phyloP scores from a whole-genome alignment of 2,888 invertebrate species.

The Lobophora halterata region DNA sequence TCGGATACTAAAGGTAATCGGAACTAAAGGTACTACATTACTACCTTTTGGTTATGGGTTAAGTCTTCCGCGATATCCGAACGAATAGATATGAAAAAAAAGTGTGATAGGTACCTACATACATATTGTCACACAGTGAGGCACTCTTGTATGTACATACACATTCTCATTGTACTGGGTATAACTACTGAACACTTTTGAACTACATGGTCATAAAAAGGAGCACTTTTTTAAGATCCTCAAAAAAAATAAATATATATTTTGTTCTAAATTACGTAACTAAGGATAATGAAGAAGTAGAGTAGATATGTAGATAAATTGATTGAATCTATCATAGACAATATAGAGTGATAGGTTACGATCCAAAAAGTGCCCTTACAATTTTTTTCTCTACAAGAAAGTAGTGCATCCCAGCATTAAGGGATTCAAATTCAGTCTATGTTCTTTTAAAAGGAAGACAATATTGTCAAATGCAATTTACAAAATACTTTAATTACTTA shows the following conservation, averaged over 20 bases:
- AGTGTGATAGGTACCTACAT: slow-evolving; percentile 55
- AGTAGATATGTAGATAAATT: too few species aligned
- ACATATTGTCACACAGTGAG: slow-evolving; percentile 73
- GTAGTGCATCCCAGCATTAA: slow-evolving; percentile 75
- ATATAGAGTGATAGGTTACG: slow-evolving; percentile 31
- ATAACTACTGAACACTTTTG: slow-evolving; percentile 67
- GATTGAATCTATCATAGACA: slow-evolving; percentile 17
- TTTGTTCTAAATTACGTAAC: too few species aligned
- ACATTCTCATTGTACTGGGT: slow-evolving; percentile 62
- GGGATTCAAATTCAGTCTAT: slow-evolving; percentile 69
- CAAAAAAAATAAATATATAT: too few species aligned
- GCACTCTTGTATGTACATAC: slow-evolving; percentile 58
- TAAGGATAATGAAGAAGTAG: too few species aligned
- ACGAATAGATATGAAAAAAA: slow-evolving; percentile 34
- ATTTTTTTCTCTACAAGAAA: slow-evolving; percentile 48
- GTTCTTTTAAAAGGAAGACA: slow-evolving; percentile 65
- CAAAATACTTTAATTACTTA: slow-evolving; percentile 58
- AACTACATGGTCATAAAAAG: slow-evolving; percentile 53
- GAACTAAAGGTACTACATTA: neutral
- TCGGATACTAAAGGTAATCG: too few species aligned
- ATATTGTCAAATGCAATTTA: slow-evolving; percentile 44
- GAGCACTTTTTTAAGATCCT: slow-evolving; percentile 76
- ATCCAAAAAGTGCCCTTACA: slow-evolving; percentile 73
- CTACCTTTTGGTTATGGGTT: neutral
- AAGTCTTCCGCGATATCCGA: slow-evolving; percentile 27